A percentile compares a stretch with the other conserved stretches of the same genome.
Conservation (phyloP, 2,888 invertebrate species). For the Choristoneura rosaceana region DNA sequence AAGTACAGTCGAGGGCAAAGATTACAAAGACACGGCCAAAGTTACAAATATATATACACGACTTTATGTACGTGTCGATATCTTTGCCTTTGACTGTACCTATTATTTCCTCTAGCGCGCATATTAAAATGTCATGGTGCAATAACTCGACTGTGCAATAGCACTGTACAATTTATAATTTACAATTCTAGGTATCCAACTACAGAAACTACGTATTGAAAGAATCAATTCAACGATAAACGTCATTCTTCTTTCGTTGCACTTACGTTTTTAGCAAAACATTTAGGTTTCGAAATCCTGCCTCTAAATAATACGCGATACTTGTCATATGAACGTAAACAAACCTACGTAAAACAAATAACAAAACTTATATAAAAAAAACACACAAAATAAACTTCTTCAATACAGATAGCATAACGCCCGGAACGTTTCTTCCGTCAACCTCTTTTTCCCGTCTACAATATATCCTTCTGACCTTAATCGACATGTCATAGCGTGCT, state of each 20-base stretch:
- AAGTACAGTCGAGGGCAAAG: too few relatives aligned
- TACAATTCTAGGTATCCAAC: not conserved
- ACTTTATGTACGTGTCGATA: too few relatives aligned
- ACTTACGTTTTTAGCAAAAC: not conserved
- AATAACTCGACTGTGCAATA: too few relatives aligned
- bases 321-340: too few relatives aligned
- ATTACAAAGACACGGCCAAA: too few relatives aligned
- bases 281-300: not conserved
- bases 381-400: not conserved
- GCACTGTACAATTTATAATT: not conserved
- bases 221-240: not conserved
- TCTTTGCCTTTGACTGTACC: too few relatives aligned
- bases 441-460: slow-evolving; percentile 28
- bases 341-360: too few relatives aligned
- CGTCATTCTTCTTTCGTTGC: not conserved
- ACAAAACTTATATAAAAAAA: too few relatives aligned
- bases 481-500: slow-evolving; percentile 33
- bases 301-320: not conserved
- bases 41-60: too few relatives aligned
- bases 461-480: slow-evolving; percentile 41
- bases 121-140: too few relatives aligned
- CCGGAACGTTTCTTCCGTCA: slow-evolving; percentile 9
- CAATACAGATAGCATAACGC: not conserved
- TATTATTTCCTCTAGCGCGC: too few relatives aligned
- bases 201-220: not conserved